A percentile compares a stretch with the other conserved stretches of the same genome.
These are phyloP conservation scores for Coelogynopora nodosa DNA, from an alignment of 2,888 invertebrate genomes.

Conservation along the genomic window DNA sequence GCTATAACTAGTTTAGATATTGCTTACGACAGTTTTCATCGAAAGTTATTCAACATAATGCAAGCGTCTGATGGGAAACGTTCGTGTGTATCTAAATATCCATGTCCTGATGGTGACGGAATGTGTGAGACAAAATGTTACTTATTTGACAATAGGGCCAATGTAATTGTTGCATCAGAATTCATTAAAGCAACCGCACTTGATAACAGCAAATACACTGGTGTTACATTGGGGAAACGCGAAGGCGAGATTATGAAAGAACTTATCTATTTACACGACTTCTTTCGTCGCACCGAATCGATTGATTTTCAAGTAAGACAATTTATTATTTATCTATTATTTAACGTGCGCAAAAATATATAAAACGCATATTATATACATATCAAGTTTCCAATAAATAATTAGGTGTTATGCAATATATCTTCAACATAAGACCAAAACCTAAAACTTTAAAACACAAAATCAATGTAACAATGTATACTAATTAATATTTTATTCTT, in stretches of 20 bases:
- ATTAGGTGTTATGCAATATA: too few species aligned
- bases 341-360: too few species aligned
- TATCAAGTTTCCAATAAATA: too few species aligned
- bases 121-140: conserved; percentile 61
- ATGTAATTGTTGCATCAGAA: conserved; percentile 61
- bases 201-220: conserved; percentile 59
- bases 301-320: conserved; percentile 62
- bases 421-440: too few species aligned
- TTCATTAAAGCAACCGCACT: conserved; percentile 58
- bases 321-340: too few species aligned
- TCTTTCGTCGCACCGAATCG: conserved; percentile 59
- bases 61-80: conserved; percentile 55
- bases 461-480: too few species aligned
- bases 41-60: conserved; percentile 61
- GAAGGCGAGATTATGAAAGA: conserved; percentile 63
- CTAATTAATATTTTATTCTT: too few species aligned
- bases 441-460: too few species aligned
- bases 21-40: conserved; percentile 61
- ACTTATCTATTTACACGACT: conserved; percentile 60
- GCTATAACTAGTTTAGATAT: conserved; percentile 62
- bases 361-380: too few species aligned
- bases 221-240: conserved; percentile 61
- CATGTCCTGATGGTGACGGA: conserved; percentile 58
- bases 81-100: conserved; percentile 59
- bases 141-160: conserved; percentile 60